A percentile compares a stretch with the other conserved stretches of the same genome.
Conservation (phyloP, 1,140 invertebrate genomes). For the Cryptotermes secundus region DNA sequence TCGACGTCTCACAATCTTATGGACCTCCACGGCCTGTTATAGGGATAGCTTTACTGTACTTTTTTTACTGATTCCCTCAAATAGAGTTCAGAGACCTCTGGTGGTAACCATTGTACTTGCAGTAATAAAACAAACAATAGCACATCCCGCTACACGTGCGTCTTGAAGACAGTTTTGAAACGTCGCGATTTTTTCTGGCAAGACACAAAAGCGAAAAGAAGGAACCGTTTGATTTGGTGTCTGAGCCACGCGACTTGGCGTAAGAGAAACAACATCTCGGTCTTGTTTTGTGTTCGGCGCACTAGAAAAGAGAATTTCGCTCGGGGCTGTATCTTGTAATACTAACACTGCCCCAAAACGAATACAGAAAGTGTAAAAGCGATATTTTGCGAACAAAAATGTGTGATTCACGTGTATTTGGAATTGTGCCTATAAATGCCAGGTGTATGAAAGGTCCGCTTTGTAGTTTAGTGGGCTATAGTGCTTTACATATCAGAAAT, state of each 20-base stretch:
- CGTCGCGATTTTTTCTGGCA: neutral
- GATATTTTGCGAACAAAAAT: slow-evolving; percentile 13
- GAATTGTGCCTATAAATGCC: neutral
- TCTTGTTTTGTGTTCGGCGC: neutral
- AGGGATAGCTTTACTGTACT: too few species aligned
- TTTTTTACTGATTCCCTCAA: too few species aligned
- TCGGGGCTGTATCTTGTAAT: neutral
- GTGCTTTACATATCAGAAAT: neutral
- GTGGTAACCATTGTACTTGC: neutral
- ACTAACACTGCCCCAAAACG: too few species aligned
- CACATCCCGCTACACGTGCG: neutral
- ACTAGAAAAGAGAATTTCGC: neutral
- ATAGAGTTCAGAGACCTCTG: neutral
- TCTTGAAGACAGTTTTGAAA: neutral
- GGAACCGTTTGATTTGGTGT: neutral
- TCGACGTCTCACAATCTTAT: too few species aligned
- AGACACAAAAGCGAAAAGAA: neutral
- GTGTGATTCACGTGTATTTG: neutral
- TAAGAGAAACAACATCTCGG: neutral
- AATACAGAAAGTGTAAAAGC: neutral
- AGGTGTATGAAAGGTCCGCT: neutral
- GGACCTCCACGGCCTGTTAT: too few species aligned
- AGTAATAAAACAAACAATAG: neutral
- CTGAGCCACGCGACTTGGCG: neutral
- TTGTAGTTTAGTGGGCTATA: neutral